Conservation (phyloP, 2,888 invertebrate species). For the Smittia sp. region DNA sequence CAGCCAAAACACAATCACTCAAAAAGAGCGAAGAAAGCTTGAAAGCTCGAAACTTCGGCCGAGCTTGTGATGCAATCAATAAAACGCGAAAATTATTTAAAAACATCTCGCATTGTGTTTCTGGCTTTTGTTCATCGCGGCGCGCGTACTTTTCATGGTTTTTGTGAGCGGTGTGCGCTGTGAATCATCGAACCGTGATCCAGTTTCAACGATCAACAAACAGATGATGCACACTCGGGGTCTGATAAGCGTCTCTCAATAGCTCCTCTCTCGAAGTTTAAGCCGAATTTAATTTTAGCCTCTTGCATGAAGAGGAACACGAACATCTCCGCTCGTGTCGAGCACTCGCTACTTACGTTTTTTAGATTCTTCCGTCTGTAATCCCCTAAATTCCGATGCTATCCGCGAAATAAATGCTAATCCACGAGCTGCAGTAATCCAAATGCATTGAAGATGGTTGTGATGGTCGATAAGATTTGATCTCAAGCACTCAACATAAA, state of each 20-base stretch:
- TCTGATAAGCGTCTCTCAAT: neutral
- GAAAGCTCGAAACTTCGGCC: neutral
- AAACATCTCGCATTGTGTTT: neutral
- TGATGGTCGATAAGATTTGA: neutral
- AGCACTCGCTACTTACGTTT: neutral
- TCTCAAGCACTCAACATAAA: neutral
- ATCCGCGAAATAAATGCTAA: neutral
- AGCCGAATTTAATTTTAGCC: neutral
- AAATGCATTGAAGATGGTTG: constrained; percentile 15
- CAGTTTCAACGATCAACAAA: neutral
- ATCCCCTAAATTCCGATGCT: neutral
- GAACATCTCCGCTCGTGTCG: neutral
- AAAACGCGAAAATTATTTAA: constrained; percentile 17
- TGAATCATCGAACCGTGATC: neutral
- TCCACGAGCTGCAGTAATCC: constrained; percentile 16
- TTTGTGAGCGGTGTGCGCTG: neutral
- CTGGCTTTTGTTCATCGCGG: neutral
- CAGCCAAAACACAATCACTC: neutral
- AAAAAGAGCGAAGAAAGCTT: neutral
- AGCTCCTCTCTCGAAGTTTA: neutral
- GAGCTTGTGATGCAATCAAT: neutral
- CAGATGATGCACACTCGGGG: neutral
- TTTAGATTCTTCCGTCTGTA: neutral
- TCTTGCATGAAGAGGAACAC: neutral
- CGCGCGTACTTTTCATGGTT: neutral